Evolutionary conservation across 2,113 vertebrate species (phyloP).

Genomic region (Corvus cornix): DNA sequence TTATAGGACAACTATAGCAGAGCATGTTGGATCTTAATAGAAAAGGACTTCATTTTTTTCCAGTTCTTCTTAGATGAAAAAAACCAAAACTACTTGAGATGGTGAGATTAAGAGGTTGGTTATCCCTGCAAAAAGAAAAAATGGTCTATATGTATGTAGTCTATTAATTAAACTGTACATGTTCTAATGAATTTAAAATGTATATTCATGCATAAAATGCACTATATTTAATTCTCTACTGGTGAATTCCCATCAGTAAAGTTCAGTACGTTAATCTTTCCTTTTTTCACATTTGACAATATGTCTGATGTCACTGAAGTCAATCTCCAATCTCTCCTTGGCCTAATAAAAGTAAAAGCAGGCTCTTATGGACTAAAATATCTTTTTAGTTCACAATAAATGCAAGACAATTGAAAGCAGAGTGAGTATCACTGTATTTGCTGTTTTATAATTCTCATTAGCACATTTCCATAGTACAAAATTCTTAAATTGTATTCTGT

Average conservation of each 20-base stretch:
- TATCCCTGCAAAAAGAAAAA: not conserved
- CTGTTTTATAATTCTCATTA: slow-evolving; percentile 44
- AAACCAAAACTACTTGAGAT: not conserved
- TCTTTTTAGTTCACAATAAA: slow-evolving; percentile 37
- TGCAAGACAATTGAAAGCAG: slow-evolving; percentile 24
- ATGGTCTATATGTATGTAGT: not conserved
- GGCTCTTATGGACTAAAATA: not conserved
- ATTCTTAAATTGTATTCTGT: slow-evolving; percentile 24
- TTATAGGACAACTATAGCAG: slow-evolving; percentile 33
- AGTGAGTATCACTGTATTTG: slow-evolving; percentile 1
- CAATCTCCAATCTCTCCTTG: not conserved
- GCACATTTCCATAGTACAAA: slow-evolving; percentile 20
- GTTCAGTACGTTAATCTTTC: not conserved
- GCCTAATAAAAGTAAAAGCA: not conserved
- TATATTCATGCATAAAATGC: slow-evolving; percentile 39
- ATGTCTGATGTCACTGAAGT: not conserved
- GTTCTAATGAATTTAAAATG: slow-evolving; percentile 11
- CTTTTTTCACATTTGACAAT: not conserved
- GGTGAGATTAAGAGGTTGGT: slow-evolving; percentile 29
- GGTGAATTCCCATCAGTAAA: slow-evolving; percentile 5
- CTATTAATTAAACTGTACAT: not conserved
- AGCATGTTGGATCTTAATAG: slow-evolving; percentile 1
- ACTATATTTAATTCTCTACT: not conserved
- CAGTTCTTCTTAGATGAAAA: not conserved
- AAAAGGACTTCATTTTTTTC: slow-evolving; percentile 19